Conservation (phyloP, 2,888 invertebrate genomes). For the Dexiosoma caninum region DNA sequence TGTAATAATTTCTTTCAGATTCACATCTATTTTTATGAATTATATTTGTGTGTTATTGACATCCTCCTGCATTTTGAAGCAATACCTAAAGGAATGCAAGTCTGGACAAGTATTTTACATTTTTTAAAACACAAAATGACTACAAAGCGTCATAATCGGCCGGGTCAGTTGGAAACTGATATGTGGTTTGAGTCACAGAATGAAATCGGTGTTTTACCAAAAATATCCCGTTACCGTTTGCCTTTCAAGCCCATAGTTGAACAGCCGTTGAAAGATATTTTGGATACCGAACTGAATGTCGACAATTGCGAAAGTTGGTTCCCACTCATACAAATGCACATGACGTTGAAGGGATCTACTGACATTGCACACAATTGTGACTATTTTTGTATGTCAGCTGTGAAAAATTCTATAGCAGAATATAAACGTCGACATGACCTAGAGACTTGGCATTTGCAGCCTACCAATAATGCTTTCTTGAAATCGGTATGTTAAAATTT, state of each 20-base stretch:
- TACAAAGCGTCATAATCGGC: slow-evolving; percentile 72
- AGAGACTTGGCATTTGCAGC: slow-evolving; percentile 75
- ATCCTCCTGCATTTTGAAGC: slow-evolving; percentile 73
- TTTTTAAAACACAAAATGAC: slow-evolving; percentile 77
- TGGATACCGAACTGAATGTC: slow-evolving; percentile 75
- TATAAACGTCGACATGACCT: slow-evolving; percentile 73
- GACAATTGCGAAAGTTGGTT: slow-evolving; percentile 77
- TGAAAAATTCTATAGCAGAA: slow-evolving; percentile 76
- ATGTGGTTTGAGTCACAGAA: slow-evolving; percentile 75
- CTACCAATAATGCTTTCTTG: slow-evolving; percentile 77
- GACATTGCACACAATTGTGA: slow-evolving; percentile 74
- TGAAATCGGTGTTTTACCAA: slow-evolving; percentile 75
- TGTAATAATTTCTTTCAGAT: slow-evolving; percentile 67
- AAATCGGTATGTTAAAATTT: slow-evolving; percentile 71
- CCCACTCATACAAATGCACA: slow-evolving; percentile 76
- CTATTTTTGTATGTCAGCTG: slow-evolving; percentile 76
- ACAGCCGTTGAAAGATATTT: slow-evolving; percentile 73
- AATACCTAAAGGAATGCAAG: slow-evolving; percentile 74
- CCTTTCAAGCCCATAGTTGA: slow-evolving; percentile 76
- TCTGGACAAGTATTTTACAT: slow-evolving; percentile 75
- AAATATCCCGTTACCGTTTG: slow-evolving; percentile 77
- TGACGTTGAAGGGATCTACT: slow-evolving; percentile 71
- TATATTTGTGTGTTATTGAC: slow-evolving; percentile 76
- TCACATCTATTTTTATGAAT: slow-evolving; percentile 77
- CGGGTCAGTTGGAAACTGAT: slow-evolving; percentile 75